Evolutionary conservation across 2,797 vertebrate species (phyloP), one percentile per base, ranked within the genome.

Genomic region (Remorina albescens): DNA sequence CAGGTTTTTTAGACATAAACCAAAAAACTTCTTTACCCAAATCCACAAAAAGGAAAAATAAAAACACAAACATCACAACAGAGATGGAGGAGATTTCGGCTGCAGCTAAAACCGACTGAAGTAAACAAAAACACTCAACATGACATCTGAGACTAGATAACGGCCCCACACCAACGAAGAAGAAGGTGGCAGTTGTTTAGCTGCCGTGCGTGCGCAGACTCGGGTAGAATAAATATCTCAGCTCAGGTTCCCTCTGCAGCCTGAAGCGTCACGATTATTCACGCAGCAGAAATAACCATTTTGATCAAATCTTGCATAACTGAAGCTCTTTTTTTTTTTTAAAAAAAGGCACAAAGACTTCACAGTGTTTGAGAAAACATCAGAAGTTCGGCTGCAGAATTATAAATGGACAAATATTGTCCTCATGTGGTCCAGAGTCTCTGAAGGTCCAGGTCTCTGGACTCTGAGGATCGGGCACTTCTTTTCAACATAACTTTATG

Each of bases 211-310:
- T 46, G 19, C n/a, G 4, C 16, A 2, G 41, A 19, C n/a, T 21
- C 44, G 23, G 46, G 21, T 47, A 23, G 46, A 30, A 19, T 19
- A 19, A 42, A 15, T 13, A 18, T 41, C 15, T 15, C 41, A 42
- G 5, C 2, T 25, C 11, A 6, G 6, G 4, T 23, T 47, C 34
- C 25, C 19, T 64, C 30, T 60, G 41, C 23, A 54, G 56, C 74
- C 59, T 62, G 6, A 7, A 64, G 68, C 56, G 6, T 72, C 47
- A 63, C 47, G n/a, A 68, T 77, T 69, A 80, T 82, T 37, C 67
- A 74, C 30, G 54, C 34, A 68, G 30, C 51, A 77, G 68, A 78
- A 67, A 66, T 36, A 68, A 58, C 36, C 30, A 41, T 41, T 58
- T 67, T 56, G 65, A 77, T 78, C 65, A 53, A 50, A 62, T 60